Evolutionary conservation across 2,888 invertebrate genomes (phyloP), one percentile per base, ranked within the genome.

Genomic region (Drosophila yooni): DNA sequence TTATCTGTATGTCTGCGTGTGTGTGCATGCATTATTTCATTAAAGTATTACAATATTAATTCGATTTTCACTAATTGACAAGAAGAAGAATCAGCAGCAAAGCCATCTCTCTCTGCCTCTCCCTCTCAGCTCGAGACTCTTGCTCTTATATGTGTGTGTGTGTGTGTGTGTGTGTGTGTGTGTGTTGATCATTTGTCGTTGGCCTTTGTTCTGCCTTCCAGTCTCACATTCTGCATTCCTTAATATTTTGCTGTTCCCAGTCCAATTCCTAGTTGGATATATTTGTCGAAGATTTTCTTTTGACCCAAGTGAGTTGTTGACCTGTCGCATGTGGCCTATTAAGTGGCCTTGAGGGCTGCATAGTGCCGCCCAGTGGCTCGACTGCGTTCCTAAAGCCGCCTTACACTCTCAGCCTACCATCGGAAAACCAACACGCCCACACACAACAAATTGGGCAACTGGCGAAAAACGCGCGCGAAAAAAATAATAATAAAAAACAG

Each of bases 21-120:
- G 75, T 69, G 62, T 75, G 75, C 82, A 83, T 90, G 89, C 88
- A 87, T 89, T 87, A 87, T 87, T 87, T 89, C 88, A 91, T 89
- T 90, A 90, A 87, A 90, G 89, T 79, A 86, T 85, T 85, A 90
- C 85, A 88, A 85, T 85, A 85, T 85, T 90, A 85, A 85, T 85
- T 85, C 91, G 85, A 85, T 85, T 89, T 90, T 81, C 88, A 81
- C 89, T 90, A 90, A 86, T 89, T 90, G 91, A 81, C 79, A 74
- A 69, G 61, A 62, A 72, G 72, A 54, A 70, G 72, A 4, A 25
- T 51, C 51, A 40, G 60, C 13, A 51, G 59, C 46, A 61, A 33
- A 0, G 5, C n/a, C 53, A 38, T 21, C 7, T 34, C 43, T 43
- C 34, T 50, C 18, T 52, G 43, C 48, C n/a, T 8, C 46, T 33